Evolutionary conservation across 1,140 invertebrate species (phyloP), one percentile per base, ranked within the genome.

Genomic region (Coenobita brevimanus): DNA sequence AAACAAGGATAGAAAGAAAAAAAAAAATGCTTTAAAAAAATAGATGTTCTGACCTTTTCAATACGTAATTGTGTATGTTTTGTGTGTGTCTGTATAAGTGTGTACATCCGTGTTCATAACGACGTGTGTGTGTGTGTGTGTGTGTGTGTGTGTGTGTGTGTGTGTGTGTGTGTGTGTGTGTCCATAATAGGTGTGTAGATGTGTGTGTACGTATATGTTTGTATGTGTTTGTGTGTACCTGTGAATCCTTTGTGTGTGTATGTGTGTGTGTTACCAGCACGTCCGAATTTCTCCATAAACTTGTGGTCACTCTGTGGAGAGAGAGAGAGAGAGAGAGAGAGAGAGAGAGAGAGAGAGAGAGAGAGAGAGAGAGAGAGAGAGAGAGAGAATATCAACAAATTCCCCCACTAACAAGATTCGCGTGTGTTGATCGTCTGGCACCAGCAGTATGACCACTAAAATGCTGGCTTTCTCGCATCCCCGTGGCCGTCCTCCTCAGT

Each of bases 101-200:
- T 64, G 62, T 64, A 30, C 33, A 30, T 64, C n/a, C 33, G 62
- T 64, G 62, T 64, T n/a, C 33, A 30, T 64, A 30, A 24, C n/a
- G n/a, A 30, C 33, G 62, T 64, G 62, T 64, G 62, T 64, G 62
- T 64, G 62, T 64, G 62, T 64, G 62, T 64, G 62, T 64, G 62
- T 64, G 62, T 64, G 62, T 64, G 62, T 64, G 62, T 64, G 62
- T 64, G 62, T 64, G 62, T 64, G 62, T 64, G 62, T 64, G 62
- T 64, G 62, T 64, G 62, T 64, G 62, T 64, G 62, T 64, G 62
- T 64, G 62, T 64, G 62, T 64, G 62, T 64, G 62, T 64, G 54
- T 13, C 13, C 10, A 57, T 13, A 57, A 57, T 10, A 57, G 33
- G 33, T 24, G 3, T 71, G 10, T 38, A 38, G 4, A 27, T 27